These are phyloP conservation scores for Sinodicranocentrus sp. DNA, from an alignment of 2,888 invertebrate species.

Conservation along the genomic window DNA sequence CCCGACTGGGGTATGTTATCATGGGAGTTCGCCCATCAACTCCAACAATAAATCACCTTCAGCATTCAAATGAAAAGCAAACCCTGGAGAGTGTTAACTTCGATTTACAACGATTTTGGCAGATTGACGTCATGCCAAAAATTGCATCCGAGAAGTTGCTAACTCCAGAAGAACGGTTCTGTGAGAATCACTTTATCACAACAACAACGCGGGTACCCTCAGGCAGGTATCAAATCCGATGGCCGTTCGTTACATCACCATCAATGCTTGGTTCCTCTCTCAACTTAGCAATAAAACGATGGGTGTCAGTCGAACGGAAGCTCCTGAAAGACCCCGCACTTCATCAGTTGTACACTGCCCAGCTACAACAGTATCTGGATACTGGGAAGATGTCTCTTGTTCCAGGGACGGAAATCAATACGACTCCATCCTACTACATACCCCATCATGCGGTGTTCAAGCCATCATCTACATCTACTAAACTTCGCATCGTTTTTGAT, in stretches of 20 bases:
- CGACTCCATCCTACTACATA: constrained; percentile 69
- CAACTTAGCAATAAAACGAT: constrained; percentile 68
- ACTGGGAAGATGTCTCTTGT: constrained; percentile 72
- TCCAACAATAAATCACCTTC: no score
- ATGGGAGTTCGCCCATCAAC: constrained; percentile 33
- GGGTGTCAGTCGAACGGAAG: constrained; percentile 71
- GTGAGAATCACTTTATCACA: constrained; percentile 49
- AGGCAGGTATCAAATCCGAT: constrained; percentile 57
- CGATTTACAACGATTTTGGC: background rate
- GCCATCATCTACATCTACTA: constrained; percentile 75
- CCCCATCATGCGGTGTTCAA: constrained; percentile 77
- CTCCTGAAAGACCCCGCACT: constrained; percentile 50
- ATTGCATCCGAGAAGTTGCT: background rate
- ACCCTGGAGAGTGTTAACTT: constrained; percentile 32
- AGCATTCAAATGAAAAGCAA: no score
- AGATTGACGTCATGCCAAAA: no score
- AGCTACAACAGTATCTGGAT: constrained; percentile 74
- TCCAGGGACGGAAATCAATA: background rate
- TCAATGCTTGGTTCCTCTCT: constrained; percentile 70
- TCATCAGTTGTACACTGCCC: constrained; percentile 63
- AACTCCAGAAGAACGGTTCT: constrained; percentile 35
- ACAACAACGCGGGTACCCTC: constrained; percentile 21
- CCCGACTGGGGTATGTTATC: constrained; percentile 34
- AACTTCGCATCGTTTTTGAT: constrained; percentile 77
- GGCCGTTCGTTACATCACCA: constrained; percentile 41